Conservation (phyloP, 2,797 vertebrate genomes). For the Phrynocephalus guinanensis region DNA sequence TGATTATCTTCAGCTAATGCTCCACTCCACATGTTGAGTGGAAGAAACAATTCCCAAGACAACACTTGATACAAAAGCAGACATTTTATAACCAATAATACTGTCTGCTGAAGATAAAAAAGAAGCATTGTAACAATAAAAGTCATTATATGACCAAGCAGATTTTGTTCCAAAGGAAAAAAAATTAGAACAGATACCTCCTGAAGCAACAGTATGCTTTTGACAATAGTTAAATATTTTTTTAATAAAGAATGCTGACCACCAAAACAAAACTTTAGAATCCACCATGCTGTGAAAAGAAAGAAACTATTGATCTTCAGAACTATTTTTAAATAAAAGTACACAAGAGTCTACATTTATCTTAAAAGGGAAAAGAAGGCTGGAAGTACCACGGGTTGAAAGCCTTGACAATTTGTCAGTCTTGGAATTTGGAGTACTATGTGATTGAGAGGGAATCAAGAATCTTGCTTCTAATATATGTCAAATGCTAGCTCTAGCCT, state of each 20-base stretch:
- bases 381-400: background rate
- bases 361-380: background rate
- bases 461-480: background rate
- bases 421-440: background rate
- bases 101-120: background rate
- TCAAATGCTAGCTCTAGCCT: background rate
- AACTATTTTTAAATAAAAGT: background rate
- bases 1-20: background rate
- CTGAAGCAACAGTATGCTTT: background rate
- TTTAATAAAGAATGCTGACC: background rate
- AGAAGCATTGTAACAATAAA: background rate
- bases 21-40: background rate
- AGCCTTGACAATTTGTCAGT: background rate
- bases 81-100: background rate
- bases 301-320: background rate
- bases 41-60: background rate
- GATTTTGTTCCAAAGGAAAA: constrained; percentile 7
- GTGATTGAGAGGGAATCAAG: background rate
- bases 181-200: background rate
- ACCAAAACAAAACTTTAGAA: background rate
- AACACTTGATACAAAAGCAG: constrained; percentile 3
- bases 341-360: too few relatives aligned
- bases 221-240: background rate
- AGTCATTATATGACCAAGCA: background rate
- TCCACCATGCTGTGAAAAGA: background rate